Base-by-base conservation (phyloP, 1,140 invertebrate species). In the Drosophila nigromelanica region DNA sequence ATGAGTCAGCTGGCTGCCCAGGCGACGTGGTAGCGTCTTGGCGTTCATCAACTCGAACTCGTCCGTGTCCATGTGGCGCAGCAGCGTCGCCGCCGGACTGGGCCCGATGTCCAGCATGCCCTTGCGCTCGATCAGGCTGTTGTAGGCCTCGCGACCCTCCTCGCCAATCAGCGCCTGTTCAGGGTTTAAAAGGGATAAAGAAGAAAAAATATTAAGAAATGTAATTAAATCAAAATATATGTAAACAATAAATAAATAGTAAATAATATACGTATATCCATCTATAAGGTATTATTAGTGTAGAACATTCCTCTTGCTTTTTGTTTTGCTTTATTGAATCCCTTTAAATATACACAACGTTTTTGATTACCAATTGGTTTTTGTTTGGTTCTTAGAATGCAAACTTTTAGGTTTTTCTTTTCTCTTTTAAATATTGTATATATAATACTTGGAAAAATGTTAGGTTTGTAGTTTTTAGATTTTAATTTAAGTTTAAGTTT, bases 101-200 rank as follows among this genome's bases (percentile, higher is more conserved):
- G 82, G 61, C 3, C 76, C 83, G 1, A 91, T 86, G 39, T 90
- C 83, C 62, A 91, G 48, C 47, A 89, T 76, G n/a, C 76, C 72
- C 52, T 91, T 91, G 35, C 90, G 95, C 77, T 98, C 97, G 40
- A 99, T 97, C 35, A 99, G 93, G 76, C 96, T 96, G 89, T 97
- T 96, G 93, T 99, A 99, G 0, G 97, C 98, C 89, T 97, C 95
- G 86, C 97, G 97, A 35, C 97, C 95, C 82, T 97, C 96, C 73
- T 95, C 95, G n/a, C 95, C 96, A 63, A 97, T 93, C 39, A 95
- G 95, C 4, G 95, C 94, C 96, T 97, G 8, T 4, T 11, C 8
- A 18, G 18, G 37, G 14, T 33, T 35, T 21, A 35, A 35, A 40
- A n/a, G 33, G 10, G 48, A 58, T 10, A 60, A 52, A 18, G 40